These are phyloP conservation scores for Gonocerus acuteangulatus DNA, from an alignment of 2,888 invertebrate species.

Conservation along the genomic window DNA sequence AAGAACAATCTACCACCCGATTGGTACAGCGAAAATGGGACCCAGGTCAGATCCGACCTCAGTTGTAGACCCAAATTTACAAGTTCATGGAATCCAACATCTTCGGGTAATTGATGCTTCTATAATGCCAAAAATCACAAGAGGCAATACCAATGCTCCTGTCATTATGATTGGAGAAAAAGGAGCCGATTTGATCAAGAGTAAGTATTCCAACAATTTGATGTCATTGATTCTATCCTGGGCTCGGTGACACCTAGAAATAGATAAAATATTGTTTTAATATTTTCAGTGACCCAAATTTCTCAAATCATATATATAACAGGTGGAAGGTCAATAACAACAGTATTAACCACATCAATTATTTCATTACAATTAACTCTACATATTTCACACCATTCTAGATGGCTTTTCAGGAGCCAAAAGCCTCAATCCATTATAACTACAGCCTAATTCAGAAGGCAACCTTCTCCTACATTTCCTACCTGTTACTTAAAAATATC, in stretches of 20 bases:
- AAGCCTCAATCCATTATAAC: too few species aligned
- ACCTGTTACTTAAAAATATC: too few species aligned
- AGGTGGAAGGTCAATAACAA: too few species aligned
- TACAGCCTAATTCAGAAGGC: too few species aligned
- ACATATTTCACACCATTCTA: too few species aligned
- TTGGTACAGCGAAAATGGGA: constrained; percentile 42
- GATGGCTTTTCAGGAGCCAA: too few species aligned
- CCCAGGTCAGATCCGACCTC: constrained; percentile 37
- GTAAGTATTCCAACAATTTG: constrained; percentile 5
- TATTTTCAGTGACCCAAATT: too few species aligned
- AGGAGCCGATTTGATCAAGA: constrained; percentile 38
- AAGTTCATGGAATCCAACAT: constrained; percentile 40
- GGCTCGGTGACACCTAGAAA: neutral
- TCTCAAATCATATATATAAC: too few species aligned
- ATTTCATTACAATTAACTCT: too few species aligned
- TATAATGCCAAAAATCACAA: constrained; percentile 41
- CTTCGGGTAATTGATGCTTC: constrained; percentile 43
- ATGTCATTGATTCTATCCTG: constrained; percentile 9
- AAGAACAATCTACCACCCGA: constrained; percentile 32
- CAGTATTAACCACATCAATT: too few species aligned
- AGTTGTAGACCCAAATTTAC: constrained; percentile 40
- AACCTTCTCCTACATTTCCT: too few species aligned
- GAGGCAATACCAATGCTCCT: constrained; percentile 42
- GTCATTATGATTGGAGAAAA: constrained; percentile 43
- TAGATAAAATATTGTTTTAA: too few species aligned